Base-by-base conservation (phyloP, 2,888 invertebrate species). In the Magallana nippona region DNA sequence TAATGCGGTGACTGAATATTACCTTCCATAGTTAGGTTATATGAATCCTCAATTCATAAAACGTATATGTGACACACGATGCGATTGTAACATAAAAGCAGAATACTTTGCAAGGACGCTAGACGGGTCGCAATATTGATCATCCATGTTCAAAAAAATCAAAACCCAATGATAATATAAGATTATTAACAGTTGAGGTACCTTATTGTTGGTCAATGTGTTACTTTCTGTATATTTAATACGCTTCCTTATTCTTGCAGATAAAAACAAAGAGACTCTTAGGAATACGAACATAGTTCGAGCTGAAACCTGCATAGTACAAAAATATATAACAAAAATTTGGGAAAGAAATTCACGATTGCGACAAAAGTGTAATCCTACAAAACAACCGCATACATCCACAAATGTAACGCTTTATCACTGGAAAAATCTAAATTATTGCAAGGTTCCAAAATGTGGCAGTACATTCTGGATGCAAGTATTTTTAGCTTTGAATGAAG, bases 391-490 rank as follows among this genome's bases (percentile, higher is more conserved):
- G 15, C 11, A 1, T 27, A 27, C 22, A 13, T 13, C 27, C 1
- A 13, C 27, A 3, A 15, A 71, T 17, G 32, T 5, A 71, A 71
- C 11, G 17, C 17, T 71, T 2, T 71, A 71, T 32, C 10, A 71
- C 22, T 71, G 71, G 71, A 71, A 71, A 71, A 71, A 32, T 27
- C 27, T 71, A 1, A 32, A 71, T 32, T 71, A 71, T 71, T 82
- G 82, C 27, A 82, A 82, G 60, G 82, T 82, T 78, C 82, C 82
- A 22, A 82, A 82, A 60, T 58, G 78, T 60, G 82, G 82, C 8
- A 78, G 60, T 10, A 82, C 82, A 0, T 82, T 22, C 57, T 82
- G 82, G 82, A 44, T 62, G 19, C 58, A 82, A 57, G 78, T 60
- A 58, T 82, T 82, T 60, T 22, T 82, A n/a, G 55, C 55, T 19